phyloP scores from a whole-genome alignment of 2,113 vertebrate species.

The Spermophilus dauricus region DNA sequence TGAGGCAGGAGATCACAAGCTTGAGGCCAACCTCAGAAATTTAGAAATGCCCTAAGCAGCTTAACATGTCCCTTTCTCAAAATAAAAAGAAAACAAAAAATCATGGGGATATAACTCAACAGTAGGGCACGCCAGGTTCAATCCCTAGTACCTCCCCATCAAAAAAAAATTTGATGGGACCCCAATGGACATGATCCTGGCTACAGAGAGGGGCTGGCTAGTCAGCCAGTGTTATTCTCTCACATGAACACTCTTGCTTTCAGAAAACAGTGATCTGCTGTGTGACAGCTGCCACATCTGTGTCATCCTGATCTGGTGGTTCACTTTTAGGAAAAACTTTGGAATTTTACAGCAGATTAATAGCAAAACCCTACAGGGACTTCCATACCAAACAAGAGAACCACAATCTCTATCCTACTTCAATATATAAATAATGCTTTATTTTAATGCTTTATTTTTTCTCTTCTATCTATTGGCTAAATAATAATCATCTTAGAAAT shows the following conservation, averaged over 20 bases:
- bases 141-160: too few relatives aligned
- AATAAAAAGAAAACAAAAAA: too few relatives aligned
- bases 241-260: background rate
- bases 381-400: background rate
- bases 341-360: constrained; percentile 1
- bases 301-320: background rate
- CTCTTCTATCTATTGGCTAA: background rate
- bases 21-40: too few relatives aligned
- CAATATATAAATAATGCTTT: constrained; percentile 8
- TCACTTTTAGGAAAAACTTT: background rate
- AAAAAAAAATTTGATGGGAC: background rate
- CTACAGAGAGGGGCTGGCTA: background rate
- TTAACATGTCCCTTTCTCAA: too few relatives aligned
- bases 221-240: background rate
- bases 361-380: background rate
- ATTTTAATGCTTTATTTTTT: constrained; percentile 40
- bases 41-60: too few relatives aligned
- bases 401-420: background rate
- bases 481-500: constrained; percentile 26
- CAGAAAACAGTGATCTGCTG: background rate
- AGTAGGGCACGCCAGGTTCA: too few relatives aligned
- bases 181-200: background rate
- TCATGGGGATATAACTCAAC: too few relatives aligned
- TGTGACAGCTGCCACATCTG: background rate
- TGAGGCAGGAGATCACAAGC: too few relatives aligned